Evolutionary conservation across 2,888 invertebrate genomes (phyloP), one percentile per base, ranked within the genome.

Genomic region (Pristionchus exspectatus): DNA sequence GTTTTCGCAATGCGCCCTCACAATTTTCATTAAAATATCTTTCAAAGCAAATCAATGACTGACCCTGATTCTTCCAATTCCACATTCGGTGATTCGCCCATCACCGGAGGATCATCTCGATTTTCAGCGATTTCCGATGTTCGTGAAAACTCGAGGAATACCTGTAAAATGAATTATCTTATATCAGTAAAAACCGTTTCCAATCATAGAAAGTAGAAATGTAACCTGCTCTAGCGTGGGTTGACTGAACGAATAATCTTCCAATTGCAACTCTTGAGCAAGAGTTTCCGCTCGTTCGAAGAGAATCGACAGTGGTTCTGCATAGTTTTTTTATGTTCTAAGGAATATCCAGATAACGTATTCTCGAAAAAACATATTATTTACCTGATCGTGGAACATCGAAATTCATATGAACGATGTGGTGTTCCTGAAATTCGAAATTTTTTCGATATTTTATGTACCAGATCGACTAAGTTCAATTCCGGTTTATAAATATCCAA

Each of bases 171-270:
- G 38, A 38, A 38, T 38, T 3, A 38, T 10, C 14, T 2, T 7
- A n/a, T 24, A 1, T 50, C 14, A 69, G 4, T 21, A 33, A 9
- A 16, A 72, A 72, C 10, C 33, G 30, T 4, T 69, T 69, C n/a
- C 12, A 33, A 72, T 1, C 33, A 4, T 16, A 72, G 33, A 33
- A 9, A 33, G 21, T 33, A 38, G 14, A 14, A 77, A 24, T 66
- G 10, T 1, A n/a, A 97, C 97, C 95, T 97, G 97, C 95, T 97
- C 97, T 59, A 97, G 95, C 0, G 97, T 97, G 0, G 97, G 97
- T 95, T 97, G 97, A 89, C 97, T 97, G 87, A 97, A 96, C 81
- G 96, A 97, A 95, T 97, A 97, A 95, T 97, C 97, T 94, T 96
- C 96, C 77, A 96, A 91, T 44, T 91, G 91, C 5, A 92, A 81